These are phyloP conservation scores for Eutolmus rufibarbis DNA, from an alignment of 2,888 invertebrate species.

Conservation along the genomic window DNA sequence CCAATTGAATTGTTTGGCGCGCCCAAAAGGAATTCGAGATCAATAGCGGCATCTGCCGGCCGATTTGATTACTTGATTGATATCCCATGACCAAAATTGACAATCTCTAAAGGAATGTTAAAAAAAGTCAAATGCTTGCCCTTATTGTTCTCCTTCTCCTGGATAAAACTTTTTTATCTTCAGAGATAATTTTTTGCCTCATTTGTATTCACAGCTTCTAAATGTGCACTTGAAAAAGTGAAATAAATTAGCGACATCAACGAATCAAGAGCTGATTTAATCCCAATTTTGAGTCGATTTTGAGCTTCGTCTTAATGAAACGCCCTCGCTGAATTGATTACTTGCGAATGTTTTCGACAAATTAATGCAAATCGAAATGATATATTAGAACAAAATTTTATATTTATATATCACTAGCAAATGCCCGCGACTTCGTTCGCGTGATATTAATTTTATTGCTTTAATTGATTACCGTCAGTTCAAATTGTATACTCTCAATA, in stretches of 20 bases:
- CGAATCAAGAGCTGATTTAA: background rate
- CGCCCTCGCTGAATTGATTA: constrained; percentile 44
- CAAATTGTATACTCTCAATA: no score
- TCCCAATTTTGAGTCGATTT: background rate
- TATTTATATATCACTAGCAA: no score
- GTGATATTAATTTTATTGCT: no score
- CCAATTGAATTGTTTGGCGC: constrained; percentile 63
- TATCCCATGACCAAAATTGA: constrained; percentile 61
- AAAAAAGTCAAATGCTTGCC: constrained; percentile 28
- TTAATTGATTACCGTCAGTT: no score
- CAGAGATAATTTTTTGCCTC: constrained; percentile 26
- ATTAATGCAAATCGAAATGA: constrained; percentile 44
- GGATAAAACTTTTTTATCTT: constrained; percentile 16
- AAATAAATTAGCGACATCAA: constrained; percentile 5
- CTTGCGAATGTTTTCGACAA: constrained; percentile 42
- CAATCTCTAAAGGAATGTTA: constrained; percentile 47
- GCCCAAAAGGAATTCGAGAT: constrained; percentile 53
- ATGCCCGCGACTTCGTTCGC: no score
- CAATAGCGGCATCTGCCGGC: constrained; percentile 44
- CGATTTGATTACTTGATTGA: constrained; percentile 58
- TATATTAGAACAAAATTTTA: constrained; percentile 5
- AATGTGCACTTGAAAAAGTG: background rate
- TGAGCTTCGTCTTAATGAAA: constrained; percentile 28
- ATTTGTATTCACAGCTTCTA: constrained; percentile 19
- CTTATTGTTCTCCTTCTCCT: constrained; percentile 14